Base-by-base conservation (phyloP, 2,888 invertebrate genomes). In the Drosophila birchii region DNA sequence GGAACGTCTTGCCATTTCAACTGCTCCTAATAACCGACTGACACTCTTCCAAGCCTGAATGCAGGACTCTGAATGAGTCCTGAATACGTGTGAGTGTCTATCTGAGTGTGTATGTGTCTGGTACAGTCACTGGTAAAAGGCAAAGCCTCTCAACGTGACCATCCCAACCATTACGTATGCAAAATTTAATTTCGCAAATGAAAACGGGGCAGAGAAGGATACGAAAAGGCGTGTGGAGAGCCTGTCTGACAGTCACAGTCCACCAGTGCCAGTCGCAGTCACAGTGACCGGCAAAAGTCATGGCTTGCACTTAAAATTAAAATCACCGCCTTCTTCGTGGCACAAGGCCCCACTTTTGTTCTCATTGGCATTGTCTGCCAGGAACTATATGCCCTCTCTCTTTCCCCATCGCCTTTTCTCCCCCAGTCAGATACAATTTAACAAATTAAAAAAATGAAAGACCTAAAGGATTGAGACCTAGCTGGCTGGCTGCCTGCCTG, bases 121-220 rank as follows among this genome's bases (percentile, higher is more conserved):
- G 75, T 80, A 86, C 86, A 83, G 82, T 75, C 63, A 11, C 45
- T 51, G 53, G 53, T 70, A 73, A 81, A 78, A 66, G 67, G 29
- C 36, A 53, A 36, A 49, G 34, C 51, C 45, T 47, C 47, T 56
- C 61, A 41, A 32, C 61, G 53, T 62, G 75, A 74, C 66, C 55
- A 41, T 41, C 36, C 34, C 47, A 55, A 56, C 62, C 70, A 78
- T 86, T 81, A 59, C 67, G 70, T 80, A 85, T 84, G 84, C 87
- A 84, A 84, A 85, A 86, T 86, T 81, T 85, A 85, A 85, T 85
- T 80, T 75, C 78, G 49, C 81, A 86, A 86, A 81, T 84, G 84
- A 78, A 77, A 74, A 71, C 57, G 74, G 63, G 20, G 38, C 56
- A 41, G 38, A 47, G 32, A 57, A 26, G 63, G 70, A 60, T 18